A percentile compares a stretch with the other conserved stretches of the same genome.
phyloP scores from a whole-genome alignment of 2,888 invertebrate species.

The Meganola albula region DNA sequence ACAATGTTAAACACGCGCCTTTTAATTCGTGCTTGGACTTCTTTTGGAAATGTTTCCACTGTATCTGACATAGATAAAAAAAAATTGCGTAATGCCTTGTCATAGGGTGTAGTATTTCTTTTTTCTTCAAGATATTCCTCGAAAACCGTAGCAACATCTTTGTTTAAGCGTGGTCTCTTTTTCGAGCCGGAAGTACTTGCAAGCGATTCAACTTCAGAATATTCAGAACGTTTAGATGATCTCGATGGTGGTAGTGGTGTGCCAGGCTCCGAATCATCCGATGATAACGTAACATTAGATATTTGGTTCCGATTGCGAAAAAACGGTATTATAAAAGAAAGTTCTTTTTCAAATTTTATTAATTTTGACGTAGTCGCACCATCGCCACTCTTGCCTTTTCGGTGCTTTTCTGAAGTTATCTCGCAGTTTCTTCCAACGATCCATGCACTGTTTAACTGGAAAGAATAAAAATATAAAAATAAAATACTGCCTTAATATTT shows the following conservation, averaged over 20 bases:
- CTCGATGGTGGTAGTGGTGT: constrained; percentile 9
- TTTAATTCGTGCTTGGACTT: constrained; percentile 10
- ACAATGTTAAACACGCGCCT: constrained; percentile 8
- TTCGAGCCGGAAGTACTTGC: constrained; percentile 7
- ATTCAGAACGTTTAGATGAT: constrained; percentile 7
- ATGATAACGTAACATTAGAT: constrained; percentile 11
- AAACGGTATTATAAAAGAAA: constrained; percentile 10
- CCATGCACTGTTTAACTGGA: constrained; percentile 11
- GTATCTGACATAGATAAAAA: constrained; percentile 6
- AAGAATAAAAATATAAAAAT: constrained; percentile 9
- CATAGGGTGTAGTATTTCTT: constrained; percentile 8
- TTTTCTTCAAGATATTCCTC: constrained; percentile 6
- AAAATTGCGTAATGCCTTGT: constrained; percentile 9
- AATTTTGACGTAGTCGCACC: constrained; percentile 9
- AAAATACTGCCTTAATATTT: constrained; percentile 4
- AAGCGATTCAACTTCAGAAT: constrained; percentile 7
- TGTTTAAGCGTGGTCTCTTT: constrained; percentile 9
- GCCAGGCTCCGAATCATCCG: constrained; percentile 11
- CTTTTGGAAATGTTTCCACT: constrained; percentile 7
- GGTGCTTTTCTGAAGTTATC: constrained; percentile 10
- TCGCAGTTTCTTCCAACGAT: constrained; percentile 14
- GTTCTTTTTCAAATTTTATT: constrained; percentile 11
- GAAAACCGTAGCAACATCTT: constrained; percentile 9
- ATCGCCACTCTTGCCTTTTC: constrained; percentile 8
- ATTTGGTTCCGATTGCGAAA: constrained; percentile 10